phyloP scores from a whole-genome alignment of 2,888 invertebrate species.

The Ethmia dodecea region DNA sequence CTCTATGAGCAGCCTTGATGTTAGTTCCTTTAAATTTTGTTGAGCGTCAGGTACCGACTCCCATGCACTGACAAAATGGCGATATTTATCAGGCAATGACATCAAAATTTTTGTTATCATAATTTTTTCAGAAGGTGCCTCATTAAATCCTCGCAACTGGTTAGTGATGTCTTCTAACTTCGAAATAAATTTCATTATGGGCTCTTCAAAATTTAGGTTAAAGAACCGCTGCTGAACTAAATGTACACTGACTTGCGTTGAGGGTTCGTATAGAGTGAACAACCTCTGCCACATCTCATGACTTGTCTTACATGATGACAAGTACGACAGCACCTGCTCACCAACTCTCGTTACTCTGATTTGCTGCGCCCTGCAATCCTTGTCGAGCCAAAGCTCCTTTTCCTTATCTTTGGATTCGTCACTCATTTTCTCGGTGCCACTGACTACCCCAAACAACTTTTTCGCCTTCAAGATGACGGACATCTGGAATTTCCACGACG shows the following conservation, averaged over 20 bases:
- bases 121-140: conserved; percentile 1
- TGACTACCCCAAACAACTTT: background rate
- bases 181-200: conserved; percentile 1
- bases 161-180: background rate
- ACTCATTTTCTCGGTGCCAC: background rate
- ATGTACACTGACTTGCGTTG: background rate
- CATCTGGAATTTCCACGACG: conserved; percentile 2
- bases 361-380: conserved; percentile 8
- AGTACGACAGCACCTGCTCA: conserved; percentile 1
- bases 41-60: conserved; percentile 5
- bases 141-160: background rate
- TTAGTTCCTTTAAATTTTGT: conserved; percentile 5
- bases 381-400: conserved; percentile 5
- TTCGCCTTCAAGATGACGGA: conserved; percentile 1
- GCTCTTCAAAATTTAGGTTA: conserved; percentile 1
- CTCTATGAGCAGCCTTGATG: conserved; percentile 2
- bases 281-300: conserved; percentile 1
- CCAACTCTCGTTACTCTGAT: background rate
- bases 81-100: conserved; percentile 2
- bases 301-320: background rate
- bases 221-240: background rate
- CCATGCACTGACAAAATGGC: conserved; percentile 8
- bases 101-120: conserved; percentile 1
- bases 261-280: background rate
- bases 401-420: conserved; percentile 1